These are phyloP conservation scores for Gallinago media DNA, from an alignment of 2,113 vertebrate genomes.

Conservation along the genomic window DNA sequence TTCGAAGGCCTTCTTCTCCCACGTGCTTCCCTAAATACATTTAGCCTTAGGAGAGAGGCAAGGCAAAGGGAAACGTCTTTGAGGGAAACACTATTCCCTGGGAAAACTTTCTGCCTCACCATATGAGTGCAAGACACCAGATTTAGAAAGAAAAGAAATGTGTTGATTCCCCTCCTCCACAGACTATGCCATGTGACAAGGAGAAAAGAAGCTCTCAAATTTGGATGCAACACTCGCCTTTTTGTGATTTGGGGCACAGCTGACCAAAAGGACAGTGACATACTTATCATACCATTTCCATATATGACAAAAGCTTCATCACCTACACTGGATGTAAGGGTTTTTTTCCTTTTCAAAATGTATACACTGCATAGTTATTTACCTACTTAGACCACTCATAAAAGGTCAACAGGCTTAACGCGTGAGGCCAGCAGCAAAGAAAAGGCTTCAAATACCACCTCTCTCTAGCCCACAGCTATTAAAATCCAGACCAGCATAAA, in stretches of 20 bases:
- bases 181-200: background rate
- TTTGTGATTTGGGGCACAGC: background rate
- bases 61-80: background rate
- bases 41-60: background rate
- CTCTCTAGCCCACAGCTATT: slow-evolving; percentile 33
- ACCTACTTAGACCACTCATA: slow-evolving; percentile 23
- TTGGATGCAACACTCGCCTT: background rate
- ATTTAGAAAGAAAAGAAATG: background rate
- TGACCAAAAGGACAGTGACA: background rate
- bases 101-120: background rate
- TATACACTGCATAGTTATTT: slow-evolving; percentile 4
- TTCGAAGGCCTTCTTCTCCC: background rate
- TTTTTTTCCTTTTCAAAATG: background rate
- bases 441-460: slow-evolving; percentile 26
- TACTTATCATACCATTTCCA: background rate
- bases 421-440: slow-evolving; percentile 20
- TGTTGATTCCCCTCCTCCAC: background rate
- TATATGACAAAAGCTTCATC: background rate
- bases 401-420: slow-evolving; percentile 33
- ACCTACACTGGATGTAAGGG: background rate
- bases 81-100: background rate
- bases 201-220: background rate
- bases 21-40: background rate
- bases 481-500: slow-evolving; percentile 24
- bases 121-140: background rate